Evolutionary conservation across 2,888 invertebrate species (phyloP).

Genomic region (Heliconius ismenius): DNA sequence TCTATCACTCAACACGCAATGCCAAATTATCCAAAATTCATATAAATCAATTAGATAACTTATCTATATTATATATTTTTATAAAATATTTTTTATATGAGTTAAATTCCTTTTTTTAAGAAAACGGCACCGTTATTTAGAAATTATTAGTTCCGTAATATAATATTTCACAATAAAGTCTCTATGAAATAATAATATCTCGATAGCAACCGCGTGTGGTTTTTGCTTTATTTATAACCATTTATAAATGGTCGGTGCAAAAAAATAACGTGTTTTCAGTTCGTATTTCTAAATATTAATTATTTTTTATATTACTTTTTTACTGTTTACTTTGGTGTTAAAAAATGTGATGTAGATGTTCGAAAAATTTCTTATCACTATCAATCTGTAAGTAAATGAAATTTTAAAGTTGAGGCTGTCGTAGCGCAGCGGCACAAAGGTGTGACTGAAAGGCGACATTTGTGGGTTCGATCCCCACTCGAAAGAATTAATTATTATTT

Average conservation of each 20-base stretch:
- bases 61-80: too few relatives aligned
- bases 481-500: neutral
- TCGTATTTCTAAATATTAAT: too few relatives aligned
- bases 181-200: neutral
- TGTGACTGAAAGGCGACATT: neutral
- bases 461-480: neutral
- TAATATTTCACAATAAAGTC: neutral
- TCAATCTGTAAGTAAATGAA: neutral
- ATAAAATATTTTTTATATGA: too few relatives aligned
- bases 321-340: neutral
- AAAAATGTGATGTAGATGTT: neutral
- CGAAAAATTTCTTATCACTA: neutral
- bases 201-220: neutral
- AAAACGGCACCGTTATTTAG: too few relatives aligned
- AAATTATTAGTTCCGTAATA: neutral
- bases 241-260: neutral
- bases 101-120: too few relatives aligned
- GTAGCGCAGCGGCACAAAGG: neutral
- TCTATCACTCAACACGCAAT: too few relatives aligned
- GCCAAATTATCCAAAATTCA: too few relatives aligned
- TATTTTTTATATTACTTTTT: neutral
- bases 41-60: too few relatives aligned
- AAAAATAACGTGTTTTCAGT: neutral
- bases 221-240: conserved; percentile 1
- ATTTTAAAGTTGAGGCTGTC: neutral